Conservation (phyloP, 2,797 vertebrate genomes). For the Thamnophis elegans region DNA sequence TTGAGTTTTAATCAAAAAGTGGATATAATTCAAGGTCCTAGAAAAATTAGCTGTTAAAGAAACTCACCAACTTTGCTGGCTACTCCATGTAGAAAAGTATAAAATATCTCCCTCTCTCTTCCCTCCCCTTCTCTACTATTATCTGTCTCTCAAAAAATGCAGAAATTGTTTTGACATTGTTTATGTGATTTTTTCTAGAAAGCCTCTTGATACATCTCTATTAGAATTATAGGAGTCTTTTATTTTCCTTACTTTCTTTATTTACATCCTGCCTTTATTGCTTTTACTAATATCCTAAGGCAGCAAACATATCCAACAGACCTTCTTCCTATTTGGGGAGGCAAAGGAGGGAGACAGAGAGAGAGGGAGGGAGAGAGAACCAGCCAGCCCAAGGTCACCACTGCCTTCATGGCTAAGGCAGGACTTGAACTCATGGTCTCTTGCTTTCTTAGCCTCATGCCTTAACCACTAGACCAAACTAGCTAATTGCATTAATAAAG, state of each 20-base stretch:
- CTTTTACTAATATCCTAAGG: not conserved
- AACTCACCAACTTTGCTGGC: not conserved
- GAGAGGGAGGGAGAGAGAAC: too few species aligned
- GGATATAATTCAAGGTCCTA: not conserved
- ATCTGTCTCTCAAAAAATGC: too few species aligned
- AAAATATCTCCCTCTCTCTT: not conserved
- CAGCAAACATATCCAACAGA: not conserved
- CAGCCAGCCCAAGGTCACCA: not conserved
- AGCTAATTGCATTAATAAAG: not conserved
- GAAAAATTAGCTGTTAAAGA: not conserved
- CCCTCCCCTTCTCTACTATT: too few species aligned
- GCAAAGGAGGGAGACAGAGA: too few species aligned
- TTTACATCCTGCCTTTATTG: not conserved
- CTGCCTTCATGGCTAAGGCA: not conserved
- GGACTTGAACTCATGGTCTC: not conserved
- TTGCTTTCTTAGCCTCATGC: not conserved
- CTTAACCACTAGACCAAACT: not conserved
- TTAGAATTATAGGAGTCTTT: not conserved
- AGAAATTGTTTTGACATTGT: not conserved
- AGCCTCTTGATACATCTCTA: not conserved
- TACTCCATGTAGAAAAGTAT: not conserved
- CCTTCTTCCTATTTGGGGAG: not conserved
- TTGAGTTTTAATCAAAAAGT: not conserved
- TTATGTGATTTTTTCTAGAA: not conserved
- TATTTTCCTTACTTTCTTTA: not conserved